A percentile compares a stretch with the other conserved stretches of the same genome.
phyloP scores from a whole-genome alignment of 2,113 vertebrate genomes.

The Pluvialis apricaria region DNA sequence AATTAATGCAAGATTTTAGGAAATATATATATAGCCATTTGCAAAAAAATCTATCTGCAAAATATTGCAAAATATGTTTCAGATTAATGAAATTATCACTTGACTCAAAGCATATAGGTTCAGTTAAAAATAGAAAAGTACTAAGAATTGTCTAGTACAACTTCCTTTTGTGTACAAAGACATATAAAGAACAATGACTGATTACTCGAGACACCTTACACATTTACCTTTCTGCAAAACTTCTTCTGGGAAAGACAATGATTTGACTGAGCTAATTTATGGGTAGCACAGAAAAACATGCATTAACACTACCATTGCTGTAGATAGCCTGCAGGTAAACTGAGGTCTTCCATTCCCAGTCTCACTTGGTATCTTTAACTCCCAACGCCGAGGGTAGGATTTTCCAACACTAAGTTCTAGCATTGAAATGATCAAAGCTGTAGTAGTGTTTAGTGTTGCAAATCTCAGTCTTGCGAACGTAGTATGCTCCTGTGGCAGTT shows the following conservation, averaged over 20 bases:
- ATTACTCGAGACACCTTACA: not conserved
- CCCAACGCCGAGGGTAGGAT: constrained; percentile 33
- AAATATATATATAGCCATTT: not conserved
- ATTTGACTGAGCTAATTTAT: not conserved
- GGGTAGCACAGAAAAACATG: constrained; percentile 60
- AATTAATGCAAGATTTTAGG: not conserved
- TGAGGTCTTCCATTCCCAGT: constrained; percentile 82
- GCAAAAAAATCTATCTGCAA: not conserved
- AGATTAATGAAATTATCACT: not conserved
- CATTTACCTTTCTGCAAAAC: not conserved
- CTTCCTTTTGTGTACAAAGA: not conserved
- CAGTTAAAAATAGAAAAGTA: not conserved
- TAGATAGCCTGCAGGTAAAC: constrained; percentile 69
- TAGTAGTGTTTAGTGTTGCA: constrained; percentile 48
- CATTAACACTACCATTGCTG: constrained; percentile 65
- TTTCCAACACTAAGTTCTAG: constrained; percentile 62
- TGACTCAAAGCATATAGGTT: not conserved
- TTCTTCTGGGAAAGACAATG: not conserved
- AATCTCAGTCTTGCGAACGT: constrained; percentile 56
- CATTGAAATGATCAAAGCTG: constrained; percentile 57
- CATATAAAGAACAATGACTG: not conserved
- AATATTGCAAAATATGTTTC: not conserved
- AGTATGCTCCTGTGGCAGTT: constrained; percentile 28
- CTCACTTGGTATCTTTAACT: constrained; percentile 42
- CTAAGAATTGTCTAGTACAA: not conserved